A percentile compares a stretch with the other conserved stretches of the same genome.
phyloP scores from a whole-genome alignment of 2,797 vertebrate species.

The Anabas testudineus region DNA sequence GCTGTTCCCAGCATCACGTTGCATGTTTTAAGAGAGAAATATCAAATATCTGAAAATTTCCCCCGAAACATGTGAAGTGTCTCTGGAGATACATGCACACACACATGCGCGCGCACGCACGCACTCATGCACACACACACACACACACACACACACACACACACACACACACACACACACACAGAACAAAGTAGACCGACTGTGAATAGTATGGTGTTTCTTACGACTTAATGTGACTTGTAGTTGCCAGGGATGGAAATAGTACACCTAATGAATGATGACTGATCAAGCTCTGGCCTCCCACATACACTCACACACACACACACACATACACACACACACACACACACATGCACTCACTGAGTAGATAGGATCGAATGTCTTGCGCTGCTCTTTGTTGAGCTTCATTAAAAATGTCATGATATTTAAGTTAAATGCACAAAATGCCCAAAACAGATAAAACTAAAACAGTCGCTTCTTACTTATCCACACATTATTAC shows the following conservation, averaged over 20 bases:
- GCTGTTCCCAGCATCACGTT: conserved; percentile 61
- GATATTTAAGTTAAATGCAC: conserved; percentile 53
- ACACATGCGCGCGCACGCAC: conserved; percentile 9
- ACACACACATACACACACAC: too few relatives aligned
- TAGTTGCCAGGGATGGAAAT: conserved; percentile 26
- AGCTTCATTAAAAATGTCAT: conserved; percentile 48
- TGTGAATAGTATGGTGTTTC: conserved; percentile 29
- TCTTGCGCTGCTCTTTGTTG: conserved; percentile 31
- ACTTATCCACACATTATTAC: neutral
- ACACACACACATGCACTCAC: conserved; percentile 19
- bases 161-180: neutral
- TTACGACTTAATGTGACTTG: conserved; percentile 34
- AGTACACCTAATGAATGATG: conserved; percentile 31
- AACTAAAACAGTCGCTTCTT: conserved; percentile 20
- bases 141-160: neutral
- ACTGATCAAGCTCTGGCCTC: conserved; percentile 29
- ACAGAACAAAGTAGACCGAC: neutral
- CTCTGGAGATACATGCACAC: conserved; percentile 28
- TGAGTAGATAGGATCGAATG: conserved; percentile 26
- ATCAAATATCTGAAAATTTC: conserved; percentile 74
- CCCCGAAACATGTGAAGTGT: conserved; percentile 55
- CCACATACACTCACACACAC: neutral
- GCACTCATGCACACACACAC: neutral
- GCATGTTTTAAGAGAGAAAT: conserved; percentile 61
- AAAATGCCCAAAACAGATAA: conserved; percentile 12